Base-by-base conservation (phyloP, 2,113 vertebrate genomes). In the Tetraodon nigroviridis region DNA sequence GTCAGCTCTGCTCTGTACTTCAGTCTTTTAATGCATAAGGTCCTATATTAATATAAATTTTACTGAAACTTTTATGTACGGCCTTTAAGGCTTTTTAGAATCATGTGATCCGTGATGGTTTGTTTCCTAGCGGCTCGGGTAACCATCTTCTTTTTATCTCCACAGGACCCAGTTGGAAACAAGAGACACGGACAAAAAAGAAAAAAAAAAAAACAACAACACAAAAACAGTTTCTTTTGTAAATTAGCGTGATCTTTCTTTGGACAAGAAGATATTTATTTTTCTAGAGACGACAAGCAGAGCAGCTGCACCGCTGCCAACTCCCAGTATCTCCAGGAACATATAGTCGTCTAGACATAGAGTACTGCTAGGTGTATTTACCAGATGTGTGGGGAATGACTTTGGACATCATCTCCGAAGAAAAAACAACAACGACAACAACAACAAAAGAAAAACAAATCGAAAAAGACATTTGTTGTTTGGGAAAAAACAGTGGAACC, bases 261-360 rank as follows among this genome's bases (percentile, higher is more conserved):
- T 91, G 92, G 90, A 88, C 92, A 86, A 87, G 92, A 94, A 94
- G 92, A 96, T 92, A 92, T 97, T 92, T 98, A 98, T 98, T 99
- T 99, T 98, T 99, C 90, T 97, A 97, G 86, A 85, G 85, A 88
- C 87, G 88, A 91, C 75, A 88, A 88, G 84, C 22, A 75, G 75
- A 79, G 80, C 84, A 81, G 85, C 83, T 66, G 53, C 69, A 60
- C 24, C 13, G 81, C 84, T 82, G 81, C 81, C n/a, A 1, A 3
- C 81, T 67, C 71, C 82, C 75, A 74, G 80, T 75, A 76, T 78
- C 86, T 88, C 83, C 83, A 82, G 80, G 73, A 82, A 88, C 79
- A 57, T 83, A 64, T 59, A 74, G 73, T 85, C 68, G 81, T 83
- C 85, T 88, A 86, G 84, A 87, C 77, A 76, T 80, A 77, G 78